Evolutionary conservation across 2,797 vertebrate genomes (phyloP).

Genomic region (Apodemus agrarius): DNA sequence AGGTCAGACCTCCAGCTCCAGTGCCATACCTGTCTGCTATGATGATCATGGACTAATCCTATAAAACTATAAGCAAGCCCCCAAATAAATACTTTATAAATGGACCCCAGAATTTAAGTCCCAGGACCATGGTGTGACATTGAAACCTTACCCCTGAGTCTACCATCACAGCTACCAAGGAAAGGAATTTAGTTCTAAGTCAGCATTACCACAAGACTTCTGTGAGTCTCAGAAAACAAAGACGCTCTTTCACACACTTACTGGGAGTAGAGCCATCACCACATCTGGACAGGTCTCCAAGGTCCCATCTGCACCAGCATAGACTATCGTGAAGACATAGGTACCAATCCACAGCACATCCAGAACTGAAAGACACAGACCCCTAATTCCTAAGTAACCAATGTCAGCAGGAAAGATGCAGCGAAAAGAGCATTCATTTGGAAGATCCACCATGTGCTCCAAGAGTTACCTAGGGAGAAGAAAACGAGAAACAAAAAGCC

Average conservation of each 20-base stretch:
- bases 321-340: constrained; percentile 94
- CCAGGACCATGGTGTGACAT: rapidly evolving
- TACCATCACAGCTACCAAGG: not conserved
- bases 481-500: not conserved
- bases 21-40: not conserved
- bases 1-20: not conserved
- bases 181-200: not conserved
- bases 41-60: not conserved
- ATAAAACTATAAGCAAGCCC: not conserved
- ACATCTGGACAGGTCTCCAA: constrained; percentile 95
- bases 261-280: constrained; percentile 94
- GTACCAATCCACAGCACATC: constrained; percentile 97
- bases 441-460: not conserved
- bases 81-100: not conserved
- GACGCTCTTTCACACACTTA: constrained; percentile 83
- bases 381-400: not conserved
- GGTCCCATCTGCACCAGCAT: constrained; percentile 94
- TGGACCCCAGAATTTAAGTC: not conserved
- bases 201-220: not conserved
- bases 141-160: not conserved
- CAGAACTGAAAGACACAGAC: constrained; percentile 89
- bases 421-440: not conserved
- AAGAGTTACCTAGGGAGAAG: not conserved
- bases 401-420: not conserved
- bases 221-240: not conserved